Evolutionary conservation across 2,113 vertebrate genomes (phyloP).

Genomic region (Vireo altiloquus): DNA sequence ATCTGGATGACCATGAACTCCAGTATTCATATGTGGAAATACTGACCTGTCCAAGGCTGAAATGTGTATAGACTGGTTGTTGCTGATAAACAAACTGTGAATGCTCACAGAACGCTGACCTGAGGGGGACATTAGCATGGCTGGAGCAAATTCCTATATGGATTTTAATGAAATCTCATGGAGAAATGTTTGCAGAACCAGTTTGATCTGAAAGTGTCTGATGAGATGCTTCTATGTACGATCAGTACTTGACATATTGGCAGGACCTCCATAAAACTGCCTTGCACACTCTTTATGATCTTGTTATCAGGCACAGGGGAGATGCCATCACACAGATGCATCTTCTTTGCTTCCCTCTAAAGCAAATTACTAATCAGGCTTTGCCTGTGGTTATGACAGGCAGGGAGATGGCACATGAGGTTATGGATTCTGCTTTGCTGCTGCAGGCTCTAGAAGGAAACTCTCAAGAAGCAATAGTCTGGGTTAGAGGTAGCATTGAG

Average conservation of each 20-base stretch:
- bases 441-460: neutral
- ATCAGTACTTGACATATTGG: neutral
- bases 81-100: neutral
- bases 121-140: neutral
- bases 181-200: neutral
- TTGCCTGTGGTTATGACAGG: neutral
- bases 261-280: neutral
- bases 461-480: neutral
- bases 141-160: neutral
- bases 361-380: neutral
- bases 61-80: neutral
- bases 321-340: neutral
- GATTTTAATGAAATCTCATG: neutral
- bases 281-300: neutral
- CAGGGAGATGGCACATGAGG: neutral
- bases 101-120: neutral
- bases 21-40: neutral
- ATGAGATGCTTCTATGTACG: neutral
- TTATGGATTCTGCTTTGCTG: neutral
- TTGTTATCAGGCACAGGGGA: neutral
- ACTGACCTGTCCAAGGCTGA: neutral
- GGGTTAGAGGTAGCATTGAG: conserved; percentile 8
- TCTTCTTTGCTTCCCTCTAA: neutral
- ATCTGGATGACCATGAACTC: neutral
- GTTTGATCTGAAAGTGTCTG: neutral